These are phyloP conservation scores for Pseudoips prasinana DNA, from an alignment of 2,888 invertebrate species.

Conservation along the genomic window DNA sequence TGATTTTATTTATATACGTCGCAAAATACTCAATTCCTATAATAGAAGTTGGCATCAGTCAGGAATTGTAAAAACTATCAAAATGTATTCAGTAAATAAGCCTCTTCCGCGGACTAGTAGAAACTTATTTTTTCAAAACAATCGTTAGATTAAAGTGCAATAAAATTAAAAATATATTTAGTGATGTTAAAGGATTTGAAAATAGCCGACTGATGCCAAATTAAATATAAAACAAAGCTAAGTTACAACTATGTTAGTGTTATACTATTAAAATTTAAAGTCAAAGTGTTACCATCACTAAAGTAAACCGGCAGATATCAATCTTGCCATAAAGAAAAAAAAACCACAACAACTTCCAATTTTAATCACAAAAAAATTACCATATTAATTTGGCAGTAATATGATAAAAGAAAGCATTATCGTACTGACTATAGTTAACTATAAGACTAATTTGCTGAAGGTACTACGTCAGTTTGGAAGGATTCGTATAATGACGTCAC, in stretches of 20 bases:
- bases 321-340: conserved; percentile 19
- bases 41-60: conserved; percentile 16
- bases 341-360: conserved; percentile 19
- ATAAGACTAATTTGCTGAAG: conserved; percentile 26
- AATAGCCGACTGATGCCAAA: conserved; percentile 5
- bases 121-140: not conserved
- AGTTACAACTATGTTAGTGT: too few relatives aligned
- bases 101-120: conserved; percentile 1
- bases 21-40: conserved; percentile 29
- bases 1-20: conserved; percentile 20
- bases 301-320: conserved; percentile 8
- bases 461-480: conserved; percentile 31
- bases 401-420: conserved; percentile 16
- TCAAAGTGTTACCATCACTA: conserved; percentile 3
- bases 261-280: not conserved
- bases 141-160: too few relatives aligned
- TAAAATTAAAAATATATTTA: too few relatives aligned
- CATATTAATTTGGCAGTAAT: conserved; percentile 14
- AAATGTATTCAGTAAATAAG: conserved; percentile 3
- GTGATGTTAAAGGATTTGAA: too few relatives aligned
- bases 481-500: conserved; percentile 24
- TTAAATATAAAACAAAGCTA: not conserved
- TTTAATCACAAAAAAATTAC: conserved; percentile 25
- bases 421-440: conserved; percentile 24
- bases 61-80: conserved; percentile 2